Conservation (phyloP, 2,888 invertebrate species). For the Aphidius colemani region DNA sequence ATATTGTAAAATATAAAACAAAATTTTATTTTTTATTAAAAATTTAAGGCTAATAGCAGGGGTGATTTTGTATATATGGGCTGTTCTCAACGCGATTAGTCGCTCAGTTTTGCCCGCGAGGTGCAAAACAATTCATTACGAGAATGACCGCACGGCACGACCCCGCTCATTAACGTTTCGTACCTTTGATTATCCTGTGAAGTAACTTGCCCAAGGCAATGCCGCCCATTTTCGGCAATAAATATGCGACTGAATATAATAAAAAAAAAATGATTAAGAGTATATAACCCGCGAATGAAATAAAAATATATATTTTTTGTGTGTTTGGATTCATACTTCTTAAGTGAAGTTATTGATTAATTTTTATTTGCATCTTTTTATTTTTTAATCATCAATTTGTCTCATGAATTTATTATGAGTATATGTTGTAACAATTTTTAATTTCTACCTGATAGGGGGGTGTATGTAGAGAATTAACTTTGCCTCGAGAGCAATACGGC, state of each 20-base stretch:
- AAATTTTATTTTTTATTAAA: too few relatives aligned
- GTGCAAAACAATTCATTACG: slow-evolving; percentile 59
- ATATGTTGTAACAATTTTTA: slow-evolving; percentile 2
- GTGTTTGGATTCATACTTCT: too few relatives aligned
- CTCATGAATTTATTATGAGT: slow-evolving; percentile 11
- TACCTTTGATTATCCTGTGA: slow-evolving; percentile 53
- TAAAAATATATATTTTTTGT: too few relatives aligned
- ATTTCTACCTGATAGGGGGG: not conserved
- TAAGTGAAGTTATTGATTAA: too few relatives aligned
- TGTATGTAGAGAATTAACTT: not conserved
- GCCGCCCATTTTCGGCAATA: slow-evolving; percentile 16
- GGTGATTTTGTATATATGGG: too few relatives aligned
- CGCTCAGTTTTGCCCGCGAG: slow-evolving; percentile 46
- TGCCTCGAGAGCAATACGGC: slow-evolving; percentile 28
- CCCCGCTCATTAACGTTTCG: slow-evolving; percentile 51
- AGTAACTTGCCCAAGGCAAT: slow-evolving; percentile 16
- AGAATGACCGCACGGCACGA: slow-evolving; percentile 43
- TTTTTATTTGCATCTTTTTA: too few relatives aligned
- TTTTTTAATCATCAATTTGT: slow-evolving; percentile 19
- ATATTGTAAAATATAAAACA: too few relatives aligned
- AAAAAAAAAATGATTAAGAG: slow-evolving; percentile 21
- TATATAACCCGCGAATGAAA: not conserved
- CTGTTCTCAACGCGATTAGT: slow-evolving; percentile 12
- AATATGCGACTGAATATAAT: slow-evolving; percentile 2
- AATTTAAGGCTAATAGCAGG: too few relatives aligned